A percentile compares a stretch with the other conserved stretches of the same genome.
phyloP scores from a whole-genome alignment of 2,888 invertebrate species.

The Lepidonotus clava region DNA sequence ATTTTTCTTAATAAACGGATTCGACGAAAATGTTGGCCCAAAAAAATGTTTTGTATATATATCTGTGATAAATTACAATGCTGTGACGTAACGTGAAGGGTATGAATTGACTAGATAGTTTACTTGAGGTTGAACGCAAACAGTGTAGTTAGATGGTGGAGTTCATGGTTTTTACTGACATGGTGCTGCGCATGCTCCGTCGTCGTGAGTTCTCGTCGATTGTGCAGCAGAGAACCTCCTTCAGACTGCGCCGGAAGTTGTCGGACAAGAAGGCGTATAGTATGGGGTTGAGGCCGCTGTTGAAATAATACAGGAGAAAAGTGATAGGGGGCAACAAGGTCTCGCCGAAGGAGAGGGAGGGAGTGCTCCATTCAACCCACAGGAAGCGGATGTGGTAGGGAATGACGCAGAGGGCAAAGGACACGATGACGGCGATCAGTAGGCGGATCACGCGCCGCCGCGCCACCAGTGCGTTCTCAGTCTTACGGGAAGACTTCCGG shows the following conservation, averaged over 20 bases:
- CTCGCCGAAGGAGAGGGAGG: conserved; percentile 69
- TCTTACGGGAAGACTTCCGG: conserved; percentile 55
- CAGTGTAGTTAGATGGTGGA: conserved; percentile 22
- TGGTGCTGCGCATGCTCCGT: conserved; percentile 26
- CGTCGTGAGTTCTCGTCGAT: conserved; percentile 18
- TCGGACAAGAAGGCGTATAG: conserved; percentile 92
- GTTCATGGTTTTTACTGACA: conserved; percentile 44
- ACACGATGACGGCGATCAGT: conserved; percentile 92
- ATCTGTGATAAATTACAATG: background rate
- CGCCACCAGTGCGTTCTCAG: conserved; percentile 83
- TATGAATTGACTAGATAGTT: background rate
- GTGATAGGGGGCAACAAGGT: conserved; percentile 88
- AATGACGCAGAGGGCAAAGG: conserved; percentile 93
- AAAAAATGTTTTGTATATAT: background rate
- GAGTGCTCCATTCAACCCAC: conserved; percentile 91
- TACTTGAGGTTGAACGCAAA: background rate
- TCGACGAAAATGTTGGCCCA: background rate
- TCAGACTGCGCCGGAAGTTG: conserved; percentile 91
- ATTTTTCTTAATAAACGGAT: background rate
- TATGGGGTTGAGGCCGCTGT: conserved; percentile 93
- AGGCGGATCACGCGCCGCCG: conserved; percentile 92
- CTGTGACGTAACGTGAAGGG: background rate
- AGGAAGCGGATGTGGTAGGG: conserved; percentile 89
- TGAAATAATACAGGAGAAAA: conserved; percentile 92
- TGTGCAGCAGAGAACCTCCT: conserved; percentile 85